phyloP scores from a whole-genome alignment of 2,113 vertebrate species.

The Ammodytes marinus region DNA sequence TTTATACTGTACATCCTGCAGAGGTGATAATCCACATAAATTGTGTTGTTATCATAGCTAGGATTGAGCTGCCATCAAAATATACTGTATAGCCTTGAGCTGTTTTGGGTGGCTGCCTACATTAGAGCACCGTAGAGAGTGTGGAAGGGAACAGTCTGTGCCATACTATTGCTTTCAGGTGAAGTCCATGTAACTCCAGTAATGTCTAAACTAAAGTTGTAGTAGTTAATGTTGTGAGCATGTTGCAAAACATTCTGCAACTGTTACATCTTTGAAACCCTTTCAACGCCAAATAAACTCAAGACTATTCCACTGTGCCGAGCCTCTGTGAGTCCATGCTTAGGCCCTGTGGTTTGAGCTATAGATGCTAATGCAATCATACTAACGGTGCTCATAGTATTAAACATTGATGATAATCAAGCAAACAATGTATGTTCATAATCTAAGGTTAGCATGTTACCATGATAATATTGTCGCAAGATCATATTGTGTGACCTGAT shows the following conservation, averaged over 20 bases:
- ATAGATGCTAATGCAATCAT: background rate
- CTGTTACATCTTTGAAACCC: background rate
- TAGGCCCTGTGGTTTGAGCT: background rate
- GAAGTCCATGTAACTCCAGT: background rate
- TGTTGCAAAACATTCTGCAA: background rate
- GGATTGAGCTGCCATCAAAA: background rate
- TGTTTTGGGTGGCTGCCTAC: slow-evolving; percentile 18
- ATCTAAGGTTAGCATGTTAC: background rate
- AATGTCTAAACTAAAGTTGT: background rate
- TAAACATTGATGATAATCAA: background rate
- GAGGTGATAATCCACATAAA: slow-evolving; percentile 14
- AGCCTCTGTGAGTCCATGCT: background rate
- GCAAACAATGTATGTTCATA: background rate
- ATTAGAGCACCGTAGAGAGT: background rate
- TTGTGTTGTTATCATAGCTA: slow-evolving; percentile 18
- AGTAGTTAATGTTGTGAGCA: background rate
- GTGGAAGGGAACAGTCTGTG: fast-evolving
- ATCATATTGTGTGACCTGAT: background rate
- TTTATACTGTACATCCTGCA: background rate
- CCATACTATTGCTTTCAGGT: background rate
- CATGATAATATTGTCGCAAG: background rate
- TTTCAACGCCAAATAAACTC: slow-evolving; percentile 7
- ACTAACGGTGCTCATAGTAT: background rate
- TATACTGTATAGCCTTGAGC: background rate
- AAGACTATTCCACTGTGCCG: background rate